phyloP scores from a whole-genome alignment of 2,888 invertebrate genomes.

The Cryptosula pallasiana region DNA sequence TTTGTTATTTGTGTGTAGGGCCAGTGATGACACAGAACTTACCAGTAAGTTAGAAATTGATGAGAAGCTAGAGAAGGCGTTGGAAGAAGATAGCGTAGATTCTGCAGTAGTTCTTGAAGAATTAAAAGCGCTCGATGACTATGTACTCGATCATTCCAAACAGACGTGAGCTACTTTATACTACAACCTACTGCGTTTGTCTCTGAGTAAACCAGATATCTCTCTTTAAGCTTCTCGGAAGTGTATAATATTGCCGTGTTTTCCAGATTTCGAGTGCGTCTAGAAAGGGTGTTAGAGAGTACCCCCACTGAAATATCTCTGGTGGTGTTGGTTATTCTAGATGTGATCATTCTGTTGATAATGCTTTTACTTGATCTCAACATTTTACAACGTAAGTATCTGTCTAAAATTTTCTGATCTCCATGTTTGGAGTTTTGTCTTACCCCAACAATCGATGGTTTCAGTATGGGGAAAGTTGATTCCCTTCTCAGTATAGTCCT shows the following conservation, averaged over 20 bases:
- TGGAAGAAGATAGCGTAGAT: constrained; percentile 18
- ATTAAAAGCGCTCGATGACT: constrained; percentile 7
- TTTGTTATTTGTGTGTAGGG: neutral
- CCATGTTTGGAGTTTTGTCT: too few species aligned
- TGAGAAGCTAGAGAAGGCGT: constrained; percentile 8
- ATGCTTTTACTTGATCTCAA: constrained; percentile 19
- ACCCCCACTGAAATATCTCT: constrained; percentile 13
- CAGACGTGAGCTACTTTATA: neutral
- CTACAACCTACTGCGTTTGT: too few species aligned
- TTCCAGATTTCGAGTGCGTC: neutral
- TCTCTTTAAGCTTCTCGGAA: too few species aligned
- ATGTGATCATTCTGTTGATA: constrained; percentile 17
- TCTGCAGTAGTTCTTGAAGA: constrained; percentile 1
- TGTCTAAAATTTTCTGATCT: too few species aligned
- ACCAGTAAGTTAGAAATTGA: neutral
- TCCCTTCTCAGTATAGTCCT: too few species aligned
- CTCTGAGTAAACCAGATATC: too few species aligned
- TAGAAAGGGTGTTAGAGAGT: constrained; percentile 11
- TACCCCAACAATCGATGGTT: too few species aligned
- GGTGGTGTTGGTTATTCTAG: constrained; percentile 10
- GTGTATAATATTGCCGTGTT: too few species aligned
- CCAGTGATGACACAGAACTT: neutral
- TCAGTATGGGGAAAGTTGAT: too few species aligned
- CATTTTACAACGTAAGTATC: constrained; percentile 15
- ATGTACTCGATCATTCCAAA: constrained; percentile 5